Base-by-base conservation (phyloP, 2,797 vertebrate genomes). In the Premnoplex brunnescens region DNA sequence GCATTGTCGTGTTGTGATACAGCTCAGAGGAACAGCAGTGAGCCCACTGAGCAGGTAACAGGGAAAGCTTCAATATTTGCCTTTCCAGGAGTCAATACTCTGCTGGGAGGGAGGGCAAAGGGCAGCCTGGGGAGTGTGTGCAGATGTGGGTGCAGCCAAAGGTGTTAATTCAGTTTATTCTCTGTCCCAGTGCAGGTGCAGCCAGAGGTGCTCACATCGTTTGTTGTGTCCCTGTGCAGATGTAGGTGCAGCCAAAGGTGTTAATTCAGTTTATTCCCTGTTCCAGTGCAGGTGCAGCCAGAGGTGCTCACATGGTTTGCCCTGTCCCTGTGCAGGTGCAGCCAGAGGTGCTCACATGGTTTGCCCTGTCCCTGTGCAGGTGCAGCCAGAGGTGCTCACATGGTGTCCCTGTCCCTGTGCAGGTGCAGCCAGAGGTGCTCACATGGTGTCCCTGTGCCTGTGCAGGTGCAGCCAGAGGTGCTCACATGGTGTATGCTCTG, bases 41-140 rank as follows among this genome's bases (percentile, higher is more conserved):
- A 13, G 59, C 6, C 68, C 8, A 0, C 52, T 8, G 21, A 23
- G 27, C 43, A 14, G 55, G 10, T 41, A 24, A 7, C 54, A 22
- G 46, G 51, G 19, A 9, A 62, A 37, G 48, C 23, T 39, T 8
- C 24, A 8, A 0, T 17, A 2, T 30, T 27, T 32, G 66, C 11
- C 10, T 22, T 5, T 5, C 52, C 27, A 10, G 68, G 41, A 36
- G 48, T 10, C 21, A 26, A 11, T 14, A 3, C 15, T 14, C 3
- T 5, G 43, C 32, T 1, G 2, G 2, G 14, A 12, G 21, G n/a
- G 34, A 39, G n/a, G 32, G 17, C 14, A 20, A 6, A 14, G 39
- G n/a, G 52, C 66, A 5, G 2, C 23, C 5, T 0, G 6, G 37
- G 36, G 8, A 4, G 14, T 0, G 2, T 43, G 60, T 43, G 60